phyloP scores from a whole-genome alignment of 64 coral and sea anemone species.

The Pocillopora damicornis region DNA sequence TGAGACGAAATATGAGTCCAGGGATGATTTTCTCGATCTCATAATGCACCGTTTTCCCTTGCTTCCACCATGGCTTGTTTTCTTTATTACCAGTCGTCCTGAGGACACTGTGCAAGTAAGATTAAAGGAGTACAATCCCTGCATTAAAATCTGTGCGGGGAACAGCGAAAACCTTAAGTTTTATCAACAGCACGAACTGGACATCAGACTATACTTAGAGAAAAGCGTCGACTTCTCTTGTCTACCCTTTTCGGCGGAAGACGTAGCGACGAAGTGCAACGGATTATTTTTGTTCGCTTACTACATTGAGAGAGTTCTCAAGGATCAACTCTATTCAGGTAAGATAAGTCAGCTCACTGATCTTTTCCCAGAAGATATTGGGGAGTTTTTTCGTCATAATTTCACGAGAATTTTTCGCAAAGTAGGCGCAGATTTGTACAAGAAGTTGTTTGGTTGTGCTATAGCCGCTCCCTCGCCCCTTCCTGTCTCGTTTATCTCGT shows the following conservation, averaged over 20 bases:
- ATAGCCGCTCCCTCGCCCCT: neutral
- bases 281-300: constrained; percentile 30
- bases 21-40: constrained; percentile 46
- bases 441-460: neutral
- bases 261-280: neutral
- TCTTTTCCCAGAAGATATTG: neutral
- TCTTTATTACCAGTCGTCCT: constrained; percentile 50
- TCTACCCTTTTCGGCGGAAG: neutral
- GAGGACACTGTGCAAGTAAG: constrained; percentile 8
- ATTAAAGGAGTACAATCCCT: constrained; percentile 6
- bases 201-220: constrained; percentile 7
- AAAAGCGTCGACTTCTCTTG: neutral
- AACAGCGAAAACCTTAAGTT: neutral
- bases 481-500: constrained; percentile 8
- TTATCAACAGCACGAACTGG: constrained; percentile 4
- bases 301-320: neutral
- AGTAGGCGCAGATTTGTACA: neutral
- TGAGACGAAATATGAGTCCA: constrained; percentile 39
- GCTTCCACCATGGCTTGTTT: constrained; percentile 44
- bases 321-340: neutral
- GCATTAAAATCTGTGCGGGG: constrained; percentile 22
- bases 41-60: constrained; percentile 18
- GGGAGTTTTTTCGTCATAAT: neutral
- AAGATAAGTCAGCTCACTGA: neutral
- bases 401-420: neutral